phyloP scores from a whole-genome alignment of 1,140 invertebrate genomes.

The Lordiphosa collinella region DNA sequence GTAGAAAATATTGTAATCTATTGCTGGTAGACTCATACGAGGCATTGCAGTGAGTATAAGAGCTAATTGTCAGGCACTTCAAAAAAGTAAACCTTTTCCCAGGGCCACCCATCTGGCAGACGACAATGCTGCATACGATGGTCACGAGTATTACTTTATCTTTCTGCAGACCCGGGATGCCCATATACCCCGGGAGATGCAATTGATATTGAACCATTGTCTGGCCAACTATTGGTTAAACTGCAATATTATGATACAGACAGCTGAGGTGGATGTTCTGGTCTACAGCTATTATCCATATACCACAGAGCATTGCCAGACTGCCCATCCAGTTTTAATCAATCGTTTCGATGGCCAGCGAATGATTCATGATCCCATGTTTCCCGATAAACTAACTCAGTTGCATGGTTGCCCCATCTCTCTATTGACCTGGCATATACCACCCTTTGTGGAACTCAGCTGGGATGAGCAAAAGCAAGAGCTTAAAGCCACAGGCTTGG shows the following conservation, averaged over 20 bases:
- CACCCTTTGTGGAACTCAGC: conserved; percentile 47
- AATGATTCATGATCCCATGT: conserved; percentile 33
- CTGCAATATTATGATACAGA: conserved; percentile 71
- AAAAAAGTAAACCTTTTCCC: too few relatives aligned
- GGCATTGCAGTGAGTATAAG: conserved; percentile 40
- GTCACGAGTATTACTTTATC: conserved; percentile 68
- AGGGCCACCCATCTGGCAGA: conserved; percentile 41
- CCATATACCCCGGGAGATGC: conserved; percentile 18
- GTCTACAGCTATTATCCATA: conserved; percentile 66
- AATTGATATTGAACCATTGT: conserved; percentile 54
- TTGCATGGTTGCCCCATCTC: conserved; percentile 50
- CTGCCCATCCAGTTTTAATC: conserved; percentile 31
- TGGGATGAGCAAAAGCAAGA: not conserved
- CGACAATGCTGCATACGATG: conserved; percentile 39
- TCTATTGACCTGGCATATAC: conserved; percentile 50
- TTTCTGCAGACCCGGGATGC: conserved; percentile 55
- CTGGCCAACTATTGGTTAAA: conserved; percentile 57
- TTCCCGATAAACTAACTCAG: conserved; percentile 55
- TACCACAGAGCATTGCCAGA: conserved; percentile 28
- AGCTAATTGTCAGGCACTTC: too few relatives aligned
- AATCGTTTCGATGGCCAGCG: conserved; percentile 52
- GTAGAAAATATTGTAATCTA: conserved; percentile 54
- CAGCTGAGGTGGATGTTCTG: conserved; percentile 46
- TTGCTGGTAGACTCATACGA: conserved; percentile 57
- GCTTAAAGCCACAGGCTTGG: conserved; percentile 35